Base-by-base conservation (phyloP, 2,888 invertebrate genomes). In the Eupithecia pulchellata region DNA sequence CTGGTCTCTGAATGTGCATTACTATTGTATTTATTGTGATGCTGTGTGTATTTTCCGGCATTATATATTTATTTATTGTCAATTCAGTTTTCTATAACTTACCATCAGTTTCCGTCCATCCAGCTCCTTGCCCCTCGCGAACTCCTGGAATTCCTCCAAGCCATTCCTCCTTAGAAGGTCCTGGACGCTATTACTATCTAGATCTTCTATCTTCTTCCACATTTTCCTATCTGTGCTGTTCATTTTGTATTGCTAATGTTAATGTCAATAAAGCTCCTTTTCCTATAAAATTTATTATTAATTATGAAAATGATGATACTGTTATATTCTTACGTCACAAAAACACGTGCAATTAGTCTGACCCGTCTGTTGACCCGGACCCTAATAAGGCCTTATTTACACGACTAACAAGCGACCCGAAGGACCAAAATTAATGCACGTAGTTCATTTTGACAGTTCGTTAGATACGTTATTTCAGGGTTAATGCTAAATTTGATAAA, bases 41-140 rank as follows among this genome's bases (percentile, higher is more conserved):
- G n/a, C n/a, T n/a, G n/a, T n/a, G n/a, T n/a, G n/a, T n/a, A n/a
- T n/a, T n/a, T n/a, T n/a, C n/a, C n/a, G n/a, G n/a, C n/a, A n/a
- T n/a, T n/a, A n/a, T n/a, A n/a, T n/a, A n/a, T n/a, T n/a, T n/a
- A n/a, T n/a, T n/a, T n/a, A n/a, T n/a, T n/a, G n/a, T n/a, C n/a
- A n/a, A n/a, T n/a, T n/a, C 42, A 52, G 13, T 52, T 52, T 20
- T 2, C 2, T 4, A 25, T 13, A 47, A 25, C 52, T 89, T 65
- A 93, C 93, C 82, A 88, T 65, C 67, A 93, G 75, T 72, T 85
- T 89, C 61, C 82, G 82, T 20, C 93, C 93, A 72, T 92, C 87
- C 14, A 93, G 74, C 0, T 83, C 66, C 69, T 85, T 91, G 64
- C 88, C 89, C 29, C 74, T 79, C 2, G 85, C 86, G 27, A 91